phyloP scores from a whole-genome alignment of 2,113 vertebrate genomes.

The Leucopsar rothschildi region DNA sequence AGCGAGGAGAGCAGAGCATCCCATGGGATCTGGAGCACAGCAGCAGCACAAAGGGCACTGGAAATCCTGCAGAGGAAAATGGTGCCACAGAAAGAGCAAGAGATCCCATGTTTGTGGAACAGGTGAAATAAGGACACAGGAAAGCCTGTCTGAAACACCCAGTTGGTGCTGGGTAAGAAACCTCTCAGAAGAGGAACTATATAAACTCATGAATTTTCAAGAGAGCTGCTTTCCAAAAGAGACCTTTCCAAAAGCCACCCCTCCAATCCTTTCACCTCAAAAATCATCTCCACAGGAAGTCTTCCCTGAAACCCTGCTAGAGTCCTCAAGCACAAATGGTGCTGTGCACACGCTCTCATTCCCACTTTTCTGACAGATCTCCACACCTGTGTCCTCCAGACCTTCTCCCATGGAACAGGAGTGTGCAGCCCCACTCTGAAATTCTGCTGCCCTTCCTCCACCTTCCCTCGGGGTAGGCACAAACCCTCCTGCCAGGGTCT shows the following conservation, averaged over 20 bases:
- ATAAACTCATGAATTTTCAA: background rate
- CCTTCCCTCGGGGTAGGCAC: rapidly evolving
- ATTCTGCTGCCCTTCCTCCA: background rate
- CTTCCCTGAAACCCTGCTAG: background rate
- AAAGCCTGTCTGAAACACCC: rapidly evolving
- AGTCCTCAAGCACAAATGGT: background rate
- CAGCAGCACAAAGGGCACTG: background rate
- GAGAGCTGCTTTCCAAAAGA: background rate
- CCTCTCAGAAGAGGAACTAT: no score
- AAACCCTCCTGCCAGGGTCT: background rate
- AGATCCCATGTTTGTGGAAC: background rate
- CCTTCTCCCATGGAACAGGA: rapidly evolving
- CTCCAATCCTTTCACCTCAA: background rate
- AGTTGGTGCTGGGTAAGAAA: background rate
- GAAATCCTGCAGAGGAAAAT: background rate
- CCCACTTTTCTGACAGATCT: no score
- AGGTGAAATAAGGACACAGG: background rate
- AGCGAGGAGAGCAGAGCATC: background rate
- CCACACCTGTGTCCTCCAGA: background rate
- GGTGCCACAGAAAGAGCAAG: background rate
- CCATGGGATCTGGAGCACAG: background rate
- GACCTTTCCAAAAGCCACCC: background rate
- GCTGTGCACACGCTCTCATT: rapidly evolving
- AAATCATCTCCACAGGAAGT: background rate
- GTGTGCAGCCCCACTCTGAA: rapidly evolving